These are phyloP conservation scores for Solenopsis invicta DNA, from an alignment of 1,140 invertebrate genomes.

Conservation along the genomic window DNA sequence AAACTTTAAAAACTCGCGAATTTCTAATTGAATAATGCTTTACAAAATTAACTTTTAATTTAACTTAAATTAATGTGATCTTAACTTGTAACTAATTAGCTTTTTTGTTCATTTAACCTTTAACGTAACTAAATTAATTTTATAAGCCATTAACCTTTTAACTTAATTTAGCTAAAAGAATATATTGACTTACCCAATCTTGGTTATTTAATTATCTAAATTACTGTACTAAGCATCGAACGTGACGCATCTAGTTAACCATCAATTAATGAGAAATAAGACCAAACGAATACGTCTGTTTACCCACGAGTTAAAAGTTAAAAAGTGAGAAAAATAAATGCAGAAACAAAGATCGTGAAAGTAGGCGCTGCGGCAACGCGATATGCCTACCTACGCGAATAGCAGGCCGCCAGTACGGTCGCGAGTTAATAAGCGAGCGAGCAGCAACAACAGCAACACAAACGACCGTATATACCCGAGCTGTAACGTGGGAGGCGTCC, in stretches of 20 bases:
- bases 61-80: too few species aligned
- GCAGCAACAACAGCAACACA: constrained; percentile 18
- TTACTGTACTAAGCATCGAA: not conserved
- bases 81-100: too few species aligned
- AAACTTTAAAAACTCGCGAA: too few species aligned
- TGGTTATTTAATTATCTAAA: not conserved
- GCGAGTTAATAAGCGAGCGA: constrained; percentile 47
- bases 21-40: too few species aligned
- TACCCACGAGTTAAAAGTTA: not conserved
- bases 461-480: not conserved
- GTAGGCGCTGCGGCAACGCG: constrained; percentile 39
- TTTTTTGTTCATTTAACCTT: too few species aligned
- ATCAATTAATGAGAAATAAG: not conserved
- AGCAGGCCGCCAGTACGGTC: not conserved
- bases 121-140: too few species aligned
- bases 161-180: too few species aligned
- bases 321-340: constrained; percentile 11
- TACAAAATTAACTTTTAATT: too few species aligned
- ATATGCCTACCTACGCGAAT: constrained; percentile 54
- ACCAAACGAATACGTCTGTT: not conserved
- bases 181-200: too few species aligned
- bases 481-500: constrained; percentile 50
- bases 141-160: too few species aligned
- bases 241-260: not conserved
- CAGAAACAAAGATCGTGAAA: constrained; percentile 55